Evolutionary conservation across 2,888 invertebrate species (phyloP), one percentile per base, ranked within the genome.

Genomic region (Aleiodes testaceus): DNA sequence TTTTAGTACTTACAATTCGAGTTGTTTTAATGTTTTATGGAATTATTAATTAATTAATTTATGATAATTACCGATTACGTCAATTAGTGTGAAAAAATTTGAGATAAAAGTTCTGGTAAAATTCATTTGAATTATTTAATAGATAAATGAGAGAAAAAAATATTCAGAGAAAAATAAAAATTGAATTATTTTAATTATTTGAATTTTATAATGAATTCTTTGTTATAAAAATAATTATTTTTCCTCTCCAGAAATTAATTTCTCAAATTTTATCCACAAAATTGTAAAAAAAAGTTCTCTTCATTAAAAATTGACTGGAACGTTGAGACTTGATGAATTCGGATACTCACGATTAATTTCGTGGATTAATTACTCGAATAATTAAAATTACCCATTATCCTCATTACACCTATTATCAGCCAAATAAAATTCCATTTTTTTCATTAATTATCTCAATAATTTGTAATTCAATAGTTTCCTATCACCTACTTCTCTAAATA

Each of bases 231-330:
- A 36, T 36, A 36, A 36, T 36, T 36, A 11, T 36, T 36, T 36
- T 36, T 36, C 11, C 2, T 36, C 9, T 36, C 36, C 36, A 49
- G 14, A 49, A 49, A 49, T 49, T 49, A 14, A 49, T 49, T 44
- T 45, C n/a, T 20, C 42, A 45, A 42, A 63, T 44, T 63, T 30
- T 55, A 14, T n/a, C 14, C 30, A n/a, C 55, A 30, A 4, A n/a
- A 30, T 30, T 30, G 26, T 6, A 55, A 30, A 55, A 14, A 7
- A 26, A 45, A 26, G n/a, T 63, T 61, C 26, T 59, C 26, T 44
- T 61, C 44, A 22, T 71, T 71, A 66, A 44, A 71, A 71, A 71
- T 71, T 71, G 71, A 71, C 71, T 67, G 66, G 71, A 71, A 71
- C 66, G 44, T 71, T 67, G 50, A 63, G 52, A 71, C 63, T 71